Evolutionary conservation across 2,113 vertebrate genomes (phyloP).

Genomic region (Macroglossus sobrinus): DNA sequence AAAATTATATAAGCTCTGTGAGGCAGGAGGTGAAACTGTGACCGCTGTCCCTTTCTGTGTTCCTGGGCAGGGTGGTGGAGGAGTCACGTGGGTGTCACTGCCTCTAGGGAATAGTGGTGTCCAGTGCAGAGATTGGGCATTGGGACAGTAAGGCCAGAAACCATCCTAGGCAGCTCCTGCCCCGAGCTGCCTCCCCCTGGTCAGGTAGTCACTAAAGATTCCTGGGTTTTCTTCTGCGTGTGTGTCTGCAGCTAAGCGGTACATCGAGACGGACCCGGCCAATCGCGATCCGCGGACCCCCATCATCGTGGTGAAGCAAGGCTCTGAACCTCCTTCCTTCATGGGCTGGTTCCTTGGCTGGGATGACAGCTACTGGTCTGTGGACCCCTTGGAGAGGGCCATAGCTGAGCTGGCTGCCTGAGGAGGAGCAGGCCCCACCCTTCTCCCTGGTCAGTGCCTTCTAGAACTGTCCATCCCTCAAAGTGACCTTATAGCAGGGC

Average conservation of each 20-base stretch:
- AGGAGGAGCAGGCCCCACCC: conserved; percentile 60
- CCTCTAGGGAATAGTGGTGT: background rate
- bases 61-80: background rate
- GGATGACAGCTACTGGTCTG: conserved; percentile 94
- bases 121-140: background rate
- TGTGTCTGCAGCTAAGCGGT: conserved; percentile 87
- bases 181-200: background rate
- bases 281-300: conserved; percentile 91
- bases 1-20: background rate
- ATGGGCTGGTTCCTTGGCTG: conserved; percentile 98
- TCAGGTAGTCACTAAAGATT: background rate
- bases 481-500: conserved; percentile 41
- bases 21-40: background rate
- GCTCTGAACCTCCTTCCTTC: conserved; percentile 95
- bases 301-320: conserved; percentile 90
- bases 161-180: background rate
- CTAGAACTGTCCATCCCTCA: conserved; percentile 59
- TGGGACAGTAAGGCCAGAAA: background rate
- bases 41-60: background rate
- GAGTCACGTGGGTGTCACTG: fast-evolving
- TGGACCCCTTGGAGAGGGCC: conserved; percentile 91
- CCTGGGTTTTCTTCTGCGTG: fast-evolving
- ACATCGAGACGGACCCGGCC: conserved; percentile 94
- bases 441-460: conserved; percentile 75
- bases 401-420: conserved; percentile 91